phyloP scores from a whole-genome alignment of 2,888 invertebrate genomes.

The Timema podura region DNA sequence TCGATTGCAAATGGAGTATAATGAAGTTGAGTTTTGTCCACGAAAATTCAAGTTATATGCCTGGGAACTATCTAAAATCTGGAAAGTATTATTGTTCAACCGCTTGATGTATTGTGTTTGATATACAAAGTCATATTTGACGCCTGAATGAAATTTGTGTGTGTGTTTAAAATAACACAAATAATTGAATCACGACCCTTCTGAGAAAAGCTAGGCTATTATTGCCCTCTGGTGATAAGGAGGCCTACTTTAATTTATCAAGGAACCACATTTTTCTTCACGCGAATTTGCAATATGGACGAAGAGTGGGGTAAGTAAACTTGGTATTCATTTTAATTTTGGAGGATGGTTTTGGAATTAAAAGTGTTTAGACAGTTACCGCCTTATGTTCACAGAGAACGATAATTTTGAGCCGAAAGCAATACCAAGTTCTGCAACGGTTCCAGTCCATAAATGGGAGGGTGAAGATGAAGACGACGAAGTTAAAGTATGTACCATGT shows the following conservation, averaged over 20 bases:
- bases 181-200: too few relatives aligned
- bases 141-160: too few relatives aligned
- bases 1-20: constrained; percentile 17
- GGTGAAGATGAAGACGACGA: constrained; percentile 85
- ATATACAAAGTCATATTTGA: not conserved
- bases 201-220: constrained; percentile 15
- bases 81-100: constrained; percentile 10
- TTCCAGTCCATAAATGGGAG: constrained; percentile 71
- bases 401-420: constrained; percentile 67
- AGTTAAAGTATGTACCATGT: constrained; percentile 61
- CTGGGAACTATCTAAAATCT: not conserved
- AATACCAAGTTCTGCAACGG: constrained; percentile 53
- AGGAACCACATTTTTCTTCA: constrained; percentile 25
- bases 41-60: not conserved
- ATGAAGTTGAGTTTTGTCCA: constrained; percentile 2
- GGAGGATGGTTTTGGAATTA: constrained; percentile 18
- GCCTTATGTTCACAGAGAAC: constrained; percentile 56
- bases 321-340: constrained; percentile 18
- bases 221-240: constrained; percentile 26
- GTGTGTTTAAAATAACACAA: too few relatives aligned
- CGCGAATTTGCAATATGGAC: constrained; percentile 50
- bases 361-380: constrained; percentile 16
- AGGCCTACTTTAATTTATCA: constrained; percentile 4
- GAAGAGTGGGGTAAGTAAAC: constrained; percentile 64
- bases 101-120: constrained; percentile 11